Evolutionary conservation across 2,113 vertebrate species (phyloP).

Genomic region (Oxygymnocypris stewartii): DNA sequence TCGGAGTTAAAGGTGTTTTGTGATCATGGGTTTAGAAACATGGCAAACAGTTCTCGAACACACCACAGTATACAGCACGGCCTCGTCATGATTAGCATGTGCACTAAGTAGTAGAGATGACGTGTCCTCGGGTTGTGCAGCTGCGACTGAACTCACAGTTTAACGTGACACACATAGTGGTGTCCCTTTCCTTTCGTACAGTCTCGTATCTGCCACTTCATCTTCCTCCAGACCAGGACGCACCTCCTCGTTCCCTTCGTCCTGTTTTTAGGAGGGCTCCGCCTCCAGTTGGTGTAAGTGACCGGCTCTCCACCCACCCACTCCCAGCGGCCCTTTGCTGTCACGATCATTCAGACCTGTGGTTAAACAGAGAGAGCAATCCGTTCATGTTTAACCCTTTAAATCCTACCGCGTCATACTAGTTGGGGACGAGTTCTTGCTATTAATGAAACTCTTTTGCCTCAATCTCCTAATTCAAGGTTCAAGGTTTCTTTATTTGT

Average conservation of each 20-base stretch:
- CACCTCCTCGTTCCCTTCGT: conserved; percentile 77
- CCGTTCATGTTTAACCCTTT: background rate
- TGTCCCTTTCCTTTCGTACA: conserved; percentile 78
- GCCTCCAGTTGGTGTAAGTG: conserved; percentile 87
- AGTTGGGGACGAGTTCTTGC: background rate
- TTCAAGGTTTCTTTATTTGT: no score
- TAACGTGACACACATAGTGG: conserved; percentile 80
- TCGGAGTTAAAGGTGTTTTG: background rate
- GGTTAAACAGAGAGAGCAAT: background rate
- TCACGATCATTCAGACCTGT: conserved; percentile 84
- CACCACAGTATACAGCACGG: background rate
- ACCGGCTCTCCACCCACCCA: conserved; percentile 84
- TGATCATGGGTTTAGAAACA: background rate
- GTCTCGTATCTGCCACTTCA: conserved; percentile 87
- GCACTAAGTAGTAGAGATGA: background rate
- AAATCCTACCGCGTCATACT: background rate
- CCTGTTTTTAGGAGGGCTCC: conserved; percentile 51
- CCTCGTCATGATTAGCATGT: background rate
- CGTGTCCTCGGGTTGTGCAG: background rate
- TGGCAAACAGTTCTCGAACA: background rate
- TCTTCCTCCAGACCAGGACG: conserved; percentile 75
- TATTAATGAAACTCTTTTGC: no score
- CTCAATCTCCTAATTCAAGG: no score
- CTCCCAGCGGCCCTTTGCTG: conserved; percentile 79
- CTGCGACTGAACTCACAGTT: conserved; percentile 57